Percentiles rank a stretch among this genome's conserved stretches.
Conservation (phyloP, 2,797 vertebrate species). For the Anguilla marmorata region DNA sequence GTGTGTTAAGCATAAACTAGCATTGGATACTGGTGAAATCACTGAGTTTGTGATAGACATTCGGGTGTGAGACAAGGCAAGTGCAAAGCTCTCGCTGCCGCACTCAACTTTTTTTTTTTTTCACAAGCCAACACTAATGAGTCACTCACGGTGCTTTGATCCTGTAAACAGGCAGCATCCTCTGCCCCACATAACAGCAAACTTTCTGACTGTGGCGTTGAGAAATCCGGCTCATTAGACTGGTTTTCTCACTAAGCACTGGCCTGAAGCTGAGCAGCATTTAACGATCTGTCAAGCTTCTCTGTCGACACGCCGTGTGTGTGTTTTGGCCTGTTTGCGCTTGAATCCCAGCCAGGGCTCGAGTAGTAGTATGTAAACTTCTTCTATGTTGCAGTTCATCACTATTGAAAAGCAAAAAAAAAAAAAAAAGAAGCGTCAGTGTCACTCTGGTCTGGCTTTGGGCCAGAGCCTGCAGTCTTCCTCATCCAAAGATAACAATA, state of each 20-base stretch:
- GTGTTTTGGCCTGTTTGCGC: constrained; percentile 11
- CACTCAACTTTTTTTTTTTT: neutral
- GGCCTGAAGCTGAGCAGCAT: constrained; percentile 5
- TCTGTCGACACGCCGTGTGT: neutral
- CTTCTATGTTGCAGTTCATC: constrained; percentile 17
- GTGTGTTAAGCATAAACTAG: neutral
- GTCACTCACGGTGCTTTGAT: neutral
- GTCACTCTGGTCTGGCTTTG: constrained; percentile 17
- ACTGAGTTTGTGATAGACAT: neutral
- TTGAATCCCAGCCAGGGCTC: neutral
- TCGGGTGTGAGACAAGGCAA: neutral
- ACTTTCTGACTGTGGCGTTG: neutral
- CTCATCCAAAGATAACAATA: constrained; percentile 23
- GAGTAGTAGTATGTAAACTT: neutral
- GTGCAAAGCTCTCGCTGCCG: neutral
- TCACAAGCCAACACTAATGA: constrained; percentile 1
- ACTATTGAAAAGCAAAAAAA: constrained; percentile 16
- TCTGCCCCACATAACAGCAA: neutral
- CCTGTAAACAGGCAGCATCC: neutral
- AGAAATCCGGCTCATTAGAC: constrained; percentile 12
- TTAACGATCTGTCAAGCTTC: neutral
- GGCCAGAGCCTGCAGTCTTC: constrained; percentile 6
- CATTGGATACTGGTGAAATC: neutral
- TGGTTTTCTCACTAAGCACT: neutral
- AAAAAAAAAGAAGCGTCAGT: neutral